Evolutionary conservation across 2,888 invertebrate genomes (phyloP), one percentile per base, ranked within the genome.

Genomic region (Chaitophorus viminalis): DNA sequence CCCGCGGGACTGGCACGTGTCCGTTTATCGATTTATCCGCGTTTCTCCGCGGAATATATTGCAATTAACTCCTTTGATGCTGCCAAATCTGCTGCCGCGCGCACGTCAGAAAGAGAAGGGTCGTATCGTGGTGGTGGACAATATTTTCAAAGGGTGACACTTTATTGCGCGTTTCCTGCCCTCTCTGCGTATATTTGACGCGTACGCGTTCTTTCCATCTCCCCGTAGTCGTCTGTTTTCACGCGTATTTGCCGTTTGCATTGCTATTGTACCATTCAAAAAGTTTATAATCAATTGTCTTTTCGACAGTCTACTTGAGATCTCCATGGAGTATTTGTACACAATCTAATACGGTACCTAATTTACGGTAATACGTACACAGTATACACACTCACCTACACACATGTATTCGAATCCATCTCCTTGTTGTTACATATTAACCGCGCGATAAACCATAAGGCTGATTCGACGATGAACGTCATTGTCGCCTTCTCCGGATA

Each of bases 91-190:
- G 83, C 21, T 21, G 54, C 68, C 8, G 25, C 39, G 31, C 70
- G 14, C 3, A 21, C 14, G 60, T 9, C 46, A 1, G 46, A 11
- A 14, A 54, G 29, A 65, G 29, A 65, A 75, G 60, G 75, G 83
- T 31, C 31, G 72, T 33, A 46, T 14, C 46, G 46, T 14, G 46
- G 46, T 14, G 1, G 14, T 52, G 77, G 25, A 52, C 33, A 78
- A 78, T 74, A 46, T 75, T 87, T 81, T 65, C 29, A 75, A 87
- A 87, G 87, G 87, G 87, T 46, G 87, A 81, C 87, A 46, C 25
- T 74, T 75, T 87, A 81, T 87, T 74, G 78, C 85, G 39, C 74
- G 74, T 87, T 87, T 87, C 87, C 87, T 60, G 81, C 18, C 65
- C 79, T 74, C 39, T 25, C 46, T 5, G 18, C 60, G 21, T 25